These are phyloP conservation scores for Platycheirus albimanus DNA, from an alignment of 2,888 invertebrate genomes.

Conservation along the genomic window DNA sequence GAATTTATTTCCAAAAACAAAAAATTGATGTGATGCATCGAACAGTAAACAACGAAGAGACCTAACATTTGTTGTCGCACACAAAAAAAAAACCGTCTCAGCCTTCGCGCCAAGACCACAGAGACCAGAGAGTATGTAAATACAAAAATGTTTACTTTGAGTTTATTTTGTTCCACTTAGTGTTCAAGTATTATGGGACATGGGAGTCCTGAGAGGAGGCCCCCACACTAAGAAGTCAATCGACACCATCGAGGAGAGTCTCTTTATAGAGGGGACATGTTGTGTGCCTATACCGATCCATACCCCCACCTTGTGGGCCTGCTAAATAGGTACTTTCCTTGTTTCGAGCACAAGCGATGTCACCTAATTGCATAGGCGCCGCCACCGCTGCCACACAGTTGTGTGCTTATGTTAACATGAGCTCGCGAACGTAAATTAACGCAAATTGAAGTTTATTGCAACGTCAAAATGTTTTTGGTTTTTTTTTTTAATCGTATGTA, in stretches of 20 bases:
- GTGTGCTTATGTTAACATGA: conserved; percentile 67
- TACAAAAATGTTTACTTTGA: conserved; percentile 58
- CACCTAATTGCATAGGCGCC: conserved; percentile 71
- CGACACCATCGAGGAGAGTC: conserved; percentile 14
- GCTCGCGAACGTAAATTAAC: conserved; percentile 69
- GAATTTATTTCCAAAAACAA: not conserved
- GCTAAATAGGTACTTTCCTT: conserved; percentile 37
- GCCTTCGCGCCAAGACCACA: not conserved
- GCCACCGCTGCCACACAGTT: conserved; percentile 4
- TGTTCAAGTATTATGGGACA: conserved; percentile 55
- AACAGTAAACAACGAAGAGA: not conserved
- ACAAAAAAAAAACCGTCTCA: not conserved
- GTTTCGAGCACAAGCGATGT: conserved; percentile 63
- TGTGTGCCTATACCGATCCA: not conserved
- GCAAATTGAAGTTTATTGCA: conserved; percentile 71
- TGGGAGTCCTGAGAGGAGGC: conserved; percentile 24
- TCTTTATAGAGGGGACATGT: conserved; percentile 37
- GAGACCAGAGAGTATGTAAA: conserved; percentile 53
- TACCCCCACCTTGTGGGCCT: not conserved
- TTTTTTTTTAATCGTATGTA: not conserved
- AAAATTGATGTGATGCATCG: not conserved
- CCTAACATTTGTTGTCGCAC: not conserved
- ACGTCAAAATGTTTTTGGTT: conserved; percentile 42
- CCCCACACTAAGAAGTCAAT: conserved; percentile 42
- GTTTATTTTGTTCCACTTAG: conserved; percentile 63